A percentile compares a stretch with the other conserved stretches of the same genome.
Conservation (phyloP, 2,113 vertebrate genomes). For the Oreochromis niloticus region DNA sequence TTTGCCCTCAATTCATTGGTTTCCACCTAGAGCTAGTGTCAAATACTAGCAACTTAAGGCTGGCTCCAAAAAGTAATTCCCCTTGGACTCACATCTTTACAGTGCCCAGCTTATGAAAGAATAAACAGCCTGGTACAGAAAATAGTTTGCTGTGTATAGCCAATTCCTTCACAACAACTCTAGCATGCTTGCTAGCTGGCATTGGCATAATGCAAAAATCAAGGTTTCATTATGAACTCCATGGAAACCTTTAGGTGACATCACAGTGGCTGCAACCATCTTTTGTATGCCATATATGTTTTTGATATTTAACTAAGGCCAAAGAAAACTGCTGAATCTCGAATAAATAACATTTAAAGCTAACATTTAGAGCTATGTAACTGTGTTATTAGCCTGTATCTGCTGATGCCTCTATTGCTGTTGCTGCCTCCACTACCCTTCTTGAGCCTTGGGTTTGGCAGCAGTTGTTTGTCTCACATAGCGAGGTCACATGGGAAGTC, state of each 20-base stretch:
- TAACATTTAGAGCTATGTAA: neutral
- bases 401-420: neutral
- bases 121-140: neutral
- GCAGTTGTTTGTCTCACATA: neutral
- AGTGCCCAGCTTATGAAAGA: neutral
- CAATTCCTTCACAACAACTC: neutral
- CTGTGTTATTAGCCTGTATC: neutral
- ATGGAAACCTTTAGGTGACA: neutral
- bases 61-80: neutral
- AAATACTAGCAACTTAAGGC: neutral
- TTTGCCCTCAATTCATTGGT: neutral
- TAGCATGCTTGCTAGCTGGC: neutral
- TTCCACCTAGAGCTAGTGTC: neutral
- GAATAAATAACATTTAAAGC: neutral
- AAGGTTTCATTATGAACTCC: neutral
- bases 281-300: neutral
- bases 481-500: conserved; percentile 26
- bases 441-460: conserved; percentile 22
- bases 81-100: neutral
- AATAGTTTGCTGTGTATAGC: neutral
- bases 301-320: neutral
- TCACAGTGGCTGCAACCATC: neutral
- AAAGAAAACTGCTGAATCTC: neutral
- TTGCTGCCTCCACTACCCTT: neutral
- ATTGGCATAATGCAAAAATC: neutral